Evolutionary conservation across 1,140 invertebrate species (phyloP).

Genomic region (Araneus ventricosus): DNA sequence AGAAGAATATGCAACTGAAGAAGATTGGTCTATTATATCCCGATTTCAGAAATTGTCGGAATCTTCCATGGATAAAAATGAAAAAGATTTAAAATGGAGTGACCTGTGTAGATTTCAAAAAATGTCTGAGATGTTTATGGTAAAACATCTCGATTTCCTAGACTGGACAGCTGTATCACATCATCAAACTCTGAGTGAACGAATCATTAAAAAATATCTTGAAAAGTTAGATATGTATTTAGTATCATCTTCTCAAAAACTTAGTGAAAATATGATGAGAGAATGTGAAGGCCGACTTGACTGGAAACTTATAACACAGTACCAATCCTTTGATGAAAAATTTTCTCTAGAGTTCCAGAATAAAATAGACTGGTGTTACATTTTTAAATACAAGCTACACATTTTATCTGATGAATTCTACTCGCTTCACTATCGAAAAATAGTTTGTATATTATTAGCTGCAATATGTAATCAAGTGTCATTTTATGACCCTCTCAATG

Average conservation of each 20-base stretch:
- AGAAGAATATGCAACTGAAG: background rate
- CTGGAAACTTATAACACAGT: background rate
- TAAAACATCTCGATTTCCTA: background rate
- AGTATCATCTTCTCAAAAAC: background rate
- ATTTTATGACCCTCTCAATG: background rate
- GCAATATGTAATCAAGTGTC: background rate
- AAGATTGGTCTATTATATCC: slow-evolving; percentile 10
- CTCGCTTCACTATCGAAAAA: slow-evolving; percentile 17
- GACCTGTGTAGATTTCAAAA: slow-evolving; percentile 1
- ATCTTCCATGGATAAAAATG: slow-evolving; percentile 12
- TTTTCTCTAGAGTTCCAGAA: background rate
- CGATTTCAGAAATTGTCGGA: slow-evolving; percentile 8
- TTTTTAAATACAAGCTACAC: slow-evolving; percentile 11
- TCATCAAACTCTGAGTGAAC: slow-evolving; percentile 19
- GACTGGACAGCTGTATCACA: slow-evolving; percentile 6
- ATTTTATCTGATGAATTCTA: slow-evolving; percentile 19
- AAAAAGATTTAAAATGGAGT: slow-evolving; percentile 26
- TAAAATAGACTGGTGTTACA: slow-evolving; percentile 1
- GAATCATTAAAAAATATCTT: background rate
- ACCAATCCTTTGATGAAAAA: background rate
- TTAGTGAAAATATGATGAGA: slow-evolving; percentile 29
- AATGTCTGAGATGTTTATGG: slow-evolving; percentile 9
- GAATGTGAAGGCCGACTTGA: slow-evolving; percentile 16
- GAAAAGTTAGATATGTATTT: background rate
- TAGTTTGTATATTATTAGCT: slow-evolving; percentile 7